Conservation (phyloP, 37 sponge, comb jelly and placozoan genomes). For the Aphrocallistes beatrix region DNA sequence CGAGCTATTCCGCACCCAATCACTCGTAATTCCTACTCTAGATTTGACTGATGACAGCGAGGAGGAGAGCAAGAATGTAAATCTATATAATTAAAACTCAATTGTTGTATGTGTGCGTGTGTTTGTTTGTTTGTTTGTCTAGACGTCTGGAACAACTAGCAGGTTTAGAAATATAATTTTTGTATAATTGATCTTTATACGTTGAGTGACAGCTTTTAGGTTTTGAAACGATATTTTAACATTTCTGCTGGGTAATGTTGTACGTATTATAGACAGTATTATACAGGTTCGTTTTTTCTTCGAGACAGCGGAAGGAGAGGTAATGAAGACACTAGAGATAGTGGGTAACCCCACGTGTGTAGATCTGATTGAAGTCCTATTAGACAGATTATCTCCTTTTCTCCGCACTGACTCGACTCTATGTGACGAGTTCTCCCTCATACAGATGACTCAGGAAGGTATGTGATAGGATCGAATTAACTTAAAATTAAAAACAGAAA, state of each 20-base stretch:
- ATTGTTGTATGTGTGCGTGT: too few species aligned
- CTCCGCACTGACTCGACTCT: not conserved
- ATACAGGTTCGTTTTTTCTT: not conserved
- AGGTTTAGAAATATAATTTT: too few species aligned
- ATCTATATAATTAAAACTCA: not conserved
- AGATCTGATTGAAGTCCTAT: not conserved
- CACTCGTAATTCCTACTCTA: not conserved
- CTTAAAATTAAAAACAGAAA: too few species aligned
- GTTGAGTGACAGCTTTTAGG: too few species aligned
- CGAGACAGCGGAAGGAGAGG: not conserved
- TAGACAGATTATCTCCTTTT: not conserved
- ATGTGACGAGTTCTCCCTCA: not conserved
- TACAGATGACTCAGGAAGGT: not conserved
- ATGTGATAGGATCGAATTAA: not conserved
- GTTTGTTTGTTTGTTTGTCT: too few species aligned
- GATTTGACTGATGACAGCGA: not conserved
- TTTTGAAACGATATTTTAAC: not conserved
- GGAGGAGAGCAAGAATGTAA: not conserved
- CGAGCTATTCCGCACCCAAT: not conserved
- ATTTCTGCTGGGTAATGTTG: not conserved
- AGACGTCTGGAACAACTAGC: too few species aligned
- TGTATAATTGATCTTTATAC: too few species aligned
- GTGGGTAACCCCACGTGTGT: not conserved
- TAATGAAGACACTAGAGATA: not conserved
- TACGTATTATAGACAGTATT: not conserved